A percentile compares a stretch with the other conserved stretches of the same genome.
Evolutionary conservation across 2,797 vertebrate genomes (phyloP).

Genomic region (Scarus forsteni): DNA sequence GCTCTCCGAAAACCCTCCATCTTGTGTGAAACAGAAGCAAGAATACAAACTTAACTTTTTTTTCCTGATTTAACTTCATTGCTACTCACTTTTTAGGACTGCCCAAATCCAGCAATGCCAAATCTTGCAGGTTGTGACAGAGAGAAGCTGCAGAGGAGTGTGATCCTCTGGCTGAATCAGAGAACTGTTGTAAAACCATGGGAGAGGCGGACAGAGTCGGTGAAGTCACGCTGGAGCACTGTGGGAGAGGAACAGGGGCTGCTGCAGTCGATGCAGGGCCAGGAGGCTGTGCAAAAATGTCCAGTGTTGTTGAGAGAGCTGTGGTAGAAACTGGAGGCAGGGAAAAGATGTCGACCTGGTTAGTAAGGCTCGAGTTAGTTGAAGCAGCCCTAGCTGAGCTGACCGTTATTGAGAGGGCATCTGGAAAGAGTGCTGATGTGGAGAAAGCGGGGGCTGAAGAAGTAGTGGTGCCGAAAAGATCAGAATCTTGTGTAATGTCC

Average conservation of each 20-base stretch:
- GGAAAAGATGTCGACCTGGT: constrained; percentile 19
- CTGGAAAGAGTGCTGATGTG: constrained; percentile 65
- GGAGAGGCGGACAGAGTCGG: background rate
- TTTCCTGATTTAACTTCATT: too few species aligned
- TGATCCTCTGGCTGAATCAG: constrained; percentile 17
- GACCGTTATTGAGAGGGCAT: constrained; percentile 37
- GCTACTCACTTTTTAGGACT: constrained; percentile 85
- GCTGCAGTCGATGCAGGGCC: constrained; percentile 7
- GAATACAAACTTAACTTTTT: too few species aligned
- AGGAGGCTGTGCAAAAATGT: constrained; percentile 27
- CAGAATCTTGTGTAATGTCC: constrained; percentile 81
- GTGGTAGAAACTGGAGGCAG: constrained; percentile 9
- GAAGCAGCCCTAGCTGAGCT: constrained; percentile 26
- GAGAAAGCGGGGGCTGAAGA: constrained; percentile 72
- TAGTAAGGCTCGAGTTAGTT: constrained; percentile 21
- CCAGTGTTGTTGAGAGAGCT: constrained; percentile 16
- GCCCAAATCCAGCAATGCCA: constrained; percentile 86
- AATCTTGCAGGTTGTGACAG: constrained; percentile 77
- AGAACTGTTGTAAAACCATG: constrained; percentile 6
- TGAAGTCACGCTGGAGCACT: constrained; percentile 14
- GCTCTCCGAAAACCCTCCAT: background rate
- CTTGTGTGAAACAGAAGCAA: background rate
- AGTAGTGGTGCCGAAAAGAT: constrained; percentile 80
- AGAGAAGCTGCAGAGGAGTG: constrained; percentile 41
- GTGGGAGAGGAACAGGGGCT: constrained; percentile 16